Conservation (phyloP, 2,888 invertebrate species). For the Phyllotreta cruciferae region DNA sequence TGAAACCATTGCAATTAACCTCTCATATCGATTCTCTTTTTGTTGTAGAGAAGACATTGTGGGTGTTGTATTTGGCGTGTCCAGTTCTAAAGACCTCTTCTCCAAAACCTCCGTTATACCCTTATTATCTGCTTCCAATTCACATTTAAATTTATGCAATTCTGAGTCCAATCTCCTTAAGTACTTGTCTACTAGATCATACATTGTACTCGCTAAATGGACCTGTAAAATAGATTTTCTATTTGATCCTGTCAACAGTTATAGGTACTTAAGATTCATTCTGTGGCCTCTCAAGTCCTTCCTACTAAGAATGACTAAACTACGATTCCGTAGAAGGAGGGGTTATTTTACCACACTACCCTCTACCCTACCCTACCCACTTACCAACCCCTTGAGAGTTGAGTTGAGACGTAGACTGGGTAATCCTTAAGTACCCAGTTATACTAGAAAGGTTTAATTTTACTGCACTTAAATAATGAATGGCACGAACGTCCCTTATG, state of each 20-base stretch:
- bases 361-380: too few species aligned
- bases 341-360: too few species aligned
- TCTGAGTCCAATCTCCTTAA: constrained; percentile 87
- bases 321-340: too few species aligned
- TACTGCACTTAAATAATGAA: too few species aligned
- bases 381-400: too few species aligned
- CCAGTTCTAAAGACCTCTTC: constrained; percentile 90
- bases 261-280: too few species aligned
- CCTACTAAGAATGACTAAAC: too few species aligned
- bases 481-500: too few species aligned
- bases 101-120: constrained; percentile 96
- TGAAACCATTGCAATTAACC: constrained; percentile 39
- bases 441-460: constrained; percentile 1
- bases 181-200: constrained; percentile 93
- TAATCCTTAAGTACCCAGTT: too few species aligned
- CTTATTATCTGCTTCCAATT: constrained; percentile 97
- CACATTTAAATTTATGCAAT: constrained; percentile 97
- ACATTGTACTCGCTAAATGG: constrained; percentile 90
- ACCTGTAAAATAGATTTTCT: constrained; percentile 56
- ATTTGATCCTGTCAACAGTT: background rate
- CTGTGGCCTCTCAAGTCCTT: too few species aligned
- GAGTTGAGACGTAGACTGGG: too few species aligned
- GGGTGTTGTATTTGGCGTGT: constrained; percentile 67
- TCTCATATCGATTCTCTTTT: constrained; percentile 79
- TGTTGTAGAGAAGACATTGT: constrained; percentile 69